Evolutionary conservation across 2,888 invertebrate genomes (phyloP).

Genomic region (Metacarcinus magister): DNA sequence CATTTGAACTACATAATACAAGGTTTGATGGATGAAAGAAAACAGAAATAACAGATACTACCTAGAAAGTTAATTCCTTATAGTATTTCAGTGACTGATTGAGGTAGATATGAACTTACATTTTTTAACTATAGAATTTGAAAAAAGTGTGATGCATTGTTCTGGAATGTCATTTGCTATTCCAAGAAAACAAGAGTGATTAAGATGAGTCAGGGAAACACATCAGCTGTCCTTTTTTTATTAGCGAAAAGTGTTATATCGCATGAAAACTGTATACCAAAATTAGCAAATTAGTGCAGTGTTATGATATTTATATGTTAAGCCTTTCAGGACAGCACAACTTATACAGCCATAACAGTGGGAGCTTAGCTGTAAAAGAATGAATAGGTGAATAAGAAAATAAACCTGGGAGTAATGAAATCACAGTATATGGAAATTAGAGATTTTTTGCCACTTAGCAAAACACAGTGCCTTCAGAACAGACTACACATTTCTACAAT

Average conservation of each 20-base stretch:
- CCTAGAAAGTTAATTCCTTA: neutral
- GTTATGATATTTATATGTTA: no score
- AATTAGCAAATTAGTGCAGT: no score
- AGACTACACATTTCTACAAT: no score
- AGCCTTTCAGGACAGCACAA: no score
- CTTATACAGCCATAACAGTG: no score
- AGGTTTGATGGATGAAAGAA: conserved; percentile 78
- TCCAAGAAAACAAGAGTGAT: neutral
- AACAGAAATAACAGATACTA: conserved; percentile 64
- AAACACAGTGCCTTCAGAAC: no score
- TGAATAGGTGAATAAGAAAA: no score
- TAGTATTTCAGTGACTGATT: neutral
- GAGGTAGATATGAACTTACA: neutral
- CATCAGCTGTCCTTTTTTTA: neutral
- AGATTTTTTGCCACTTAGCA: no score
- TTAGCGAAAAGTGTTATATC: neutral
- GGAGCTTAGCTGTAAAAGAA: no score
- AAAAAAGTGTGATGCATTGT: neutral
- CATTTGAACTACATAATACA: conserved; percentile 86
- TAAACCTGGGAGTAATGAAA: no score
- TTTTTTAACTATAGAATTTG: neutral
- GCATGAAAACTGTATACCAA: neutral
- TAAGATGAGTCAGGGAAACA: neutral
- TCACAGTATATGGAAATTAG: no score
- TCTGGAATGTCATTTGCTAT: neutral